Evolutionary conservation across 2,888 invertebrate genomes (phyloP), one percentile per base, ranked within the genome.

Genomic region (Leptinotarsa rubiginosa): DNA sequence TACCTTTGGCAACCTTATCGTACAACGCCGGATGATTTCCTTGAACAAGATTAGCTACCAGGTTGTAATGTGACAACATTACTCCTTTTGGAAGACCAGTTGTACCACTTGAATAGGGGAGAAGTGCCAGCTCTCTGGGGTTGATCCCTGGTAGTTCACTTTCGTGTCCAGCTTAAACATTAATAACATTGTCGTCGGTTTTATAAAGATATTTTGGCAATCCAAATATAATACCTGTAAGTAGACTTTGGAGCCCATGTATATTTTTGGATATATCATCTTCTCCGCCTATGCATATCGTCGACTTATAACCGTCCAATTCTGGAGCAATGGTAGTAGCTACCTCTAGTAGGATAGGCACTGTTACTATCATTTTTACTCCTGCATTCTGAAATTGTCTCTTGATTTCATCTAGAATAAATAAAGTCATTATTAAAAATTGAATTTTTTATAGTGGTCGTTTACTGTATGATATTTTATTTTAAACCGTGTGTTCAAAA

Each of bases 71-170:
- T 0, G 93, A 92, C 64, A 95, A 87, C 91, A 92, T 91, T 0
- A 95, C 95, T 2, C 95, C 95, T 87, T 95, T 95, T 0, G 95
- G 95, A 83, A 94, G 89, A 0, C 96, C 96, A 0, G 95, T 96
- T 0, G 96, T 96, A 0, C 96, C 96, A 81, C 92, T 92, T 1
- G 92, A 92, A 86, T 91, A 92, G 0, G 92, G 92, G 62, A 92
- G 88, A 56, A 92, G 85, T 56, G 91, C 91, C 1, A 91, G 87
- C 68, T 90, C 89, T 13, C 90, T 89, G 10, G 89, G 85, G 81
- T 88, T 88, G 67, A 91, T 83, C 18, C 90, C 84, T 1, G 89
- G 89, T 52, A 90, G 78, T 65, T 87, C 86, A 15, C 87, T 84
- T 75, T 85, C 84, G 72, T 87, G 81, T 18, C 86, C 87, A 47